These are phyloP conservation scores for Gobiocypris rarus DNA, from an alignment of 2,113 vertebrate genomes.

Conservation along the genomic window DNA sequence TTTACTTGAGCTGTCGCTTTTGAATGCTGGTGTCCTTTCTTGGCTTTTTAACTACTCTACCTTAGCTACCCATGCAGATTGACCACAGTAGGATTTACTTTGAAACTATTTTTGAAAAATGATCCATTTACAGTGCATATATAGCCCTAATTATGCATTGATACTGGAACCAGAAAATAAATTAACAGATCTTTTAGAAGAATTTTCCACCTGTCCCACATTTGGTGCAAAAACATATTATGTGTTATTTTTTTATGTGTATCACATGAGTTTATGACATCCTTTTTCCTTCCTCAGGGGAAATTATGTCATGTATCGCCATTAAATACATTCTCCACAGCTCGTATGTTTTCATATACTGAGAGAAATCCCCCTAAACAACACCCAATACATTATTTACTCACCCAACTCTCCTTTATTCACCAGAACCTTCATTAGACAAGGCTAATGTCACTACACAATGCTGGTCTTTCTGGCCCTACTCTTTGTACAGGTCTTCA, in stretches of 20 bases:
- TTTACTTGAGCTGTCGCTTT: too few species aligned
- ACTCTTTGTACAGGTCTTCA: conserved; percentile 70
- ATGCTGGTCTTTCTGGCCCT: conserved; percentile 63
- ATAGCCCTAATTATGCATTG: too few species aligned
- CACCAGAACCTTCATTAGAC: conserved; percentile 56
- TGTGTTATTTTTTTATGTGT: neutral
- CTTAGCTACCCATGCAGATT: too few species aligned
- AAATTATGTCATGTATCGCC: conserved; percentile 54
- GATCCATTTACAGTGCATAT: too few species aligned
- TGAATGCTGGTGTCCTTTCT: too few species aligned
- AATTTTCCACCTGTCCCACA: conserved; percentile 6
- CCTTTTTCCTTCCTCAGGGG: conserved; percentile 36
- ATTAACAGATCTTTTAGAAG: neutral
- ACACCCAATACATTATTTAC: conserved; percentile 50
- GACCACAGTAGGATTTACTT: too few species aligned
- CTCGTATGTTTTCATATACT: conserved; percentile 41
- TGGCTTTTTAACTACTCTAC: too few species aligned
- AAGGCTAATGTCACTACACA: conserved; percentile 58
- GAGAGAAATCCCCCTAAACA: conserved; percentile 43
- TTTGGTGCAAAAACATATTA: neutral
- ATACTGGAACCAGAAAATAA: neutral
- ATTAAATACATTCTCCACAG: conserved; percentile 53
- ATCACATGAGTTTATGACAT: conserved; percentile 22
- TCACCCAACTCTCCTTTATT: conserved; percentile 46
- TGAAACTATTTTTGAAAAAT: too few species aligned